A percentile compares a stretch with the other conserved stretches of the same genome.
phyloP scores from a whole-genome alignment of 2,113 vertebrate species.

The Pagrus major region DNA sequence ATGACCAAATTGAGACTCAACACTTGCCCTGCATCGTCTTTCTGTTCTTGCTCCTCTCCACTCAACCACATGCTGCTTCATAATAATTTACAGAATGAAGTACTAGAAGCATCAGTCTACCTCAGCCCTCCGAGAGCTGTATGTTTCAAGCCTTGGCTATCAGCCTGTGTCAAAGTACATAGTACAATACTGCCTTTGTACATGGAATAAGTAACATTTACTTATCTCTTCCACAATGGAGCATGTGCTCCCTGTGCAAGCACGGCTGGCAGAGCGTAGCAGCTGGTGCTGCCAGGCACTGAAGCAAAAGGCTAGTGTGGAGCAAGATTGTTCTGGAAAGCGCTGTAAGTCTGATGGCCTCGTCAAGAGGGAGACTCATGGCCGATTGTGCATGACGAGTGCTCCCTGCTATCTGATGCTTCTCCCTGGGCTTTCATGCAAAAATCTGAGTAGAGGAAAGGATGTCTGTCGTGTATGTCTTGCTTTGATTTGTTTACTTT shows the following conservation, averaged over 20 bases:
- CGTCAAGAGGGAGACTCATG: constrained; percentile 49
- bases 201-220: constrained; percentile 28
- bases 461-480: constrained; percentile 1
- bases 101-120: constrained; percentile 15
- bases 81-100: background rate
- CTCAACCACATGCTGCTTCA: constrained; percentile 4
- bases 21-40: background rate
- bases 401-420: constrained; percentile 41
- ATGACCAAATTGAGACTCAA: background rate
- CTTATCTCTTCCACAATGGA: constrained; percentile 44
- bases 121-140: background rate
- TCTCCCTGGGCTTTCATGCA: constrained; percentile 34
- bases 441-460: constrained; percentile 25
- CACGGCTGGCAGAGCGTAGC: constrained; percentile 41
- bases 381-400: constrained; percentile 52
- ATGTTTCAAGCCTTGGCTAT: constrained; percentile 11
- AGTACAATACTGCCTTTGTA: constrained; percentile 19
- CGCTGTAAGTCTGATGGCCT: constrained; percentile 54
- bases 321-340: constrained; percentile 60
- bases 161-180: constrained; percentile 27
- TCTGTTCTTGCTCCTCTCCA: background rate
- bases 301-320: constrained; percentile 56
- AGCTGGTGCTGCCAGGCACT: constrained; percentile 49
- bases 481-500: constrained; percentile 20
- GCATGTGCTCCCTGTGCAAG: constrained; percentile 25